Base-by-base conservation (phyloP, 2,888 invertebrate genomes). In the Chesias legatella region DNA sequence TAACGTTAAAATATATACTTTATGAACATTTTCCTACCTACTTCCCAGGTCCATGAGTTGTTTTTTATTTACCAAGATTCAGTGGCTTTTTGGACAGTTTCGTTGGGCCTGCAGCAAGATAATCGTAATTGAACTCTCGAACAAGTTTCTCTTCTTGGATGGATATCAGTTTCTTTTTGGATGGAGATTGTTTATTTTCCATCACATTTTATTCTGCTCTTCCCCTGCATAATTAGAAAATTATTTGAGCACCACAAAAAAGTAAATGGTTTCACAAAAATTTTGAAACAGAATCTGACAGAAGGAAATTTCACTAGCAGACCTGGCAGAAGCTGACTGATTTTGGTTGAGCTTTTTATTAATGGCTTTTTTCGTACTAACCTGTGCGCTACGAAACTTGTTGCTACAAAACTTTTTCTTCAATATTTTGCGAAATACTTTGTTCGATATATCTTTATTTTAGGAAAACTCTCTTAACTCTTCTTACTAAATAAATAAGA, bases 131-230 rank as follows among this genome's bases (percentile, higher is more conserved):
- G 49, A 76, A 62, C 67, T 79, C 64, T 45, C 76, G 70, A 56
- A 75, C 66, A 33, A 78, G 61, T 60, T 80, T 83, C 59, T 83
- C 81, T 63, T 83, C 78, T 58, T 75, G 69, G 65, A 73, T 78
- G 67, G 75, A 70, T 65, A 75, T 61, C 63, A 76, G 67, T 61
- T 79, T 79, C 58, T 76, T 81, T 63, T 79, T 78, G 47, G 79
- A 81, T 73, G 77, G 73, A 65, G 64, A 62, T 67, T 76, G 71
- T 68, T 82, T 84, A 84, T 77, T 77, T 83, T 85, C 86, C 86
- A 88, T 88, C 71, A 85, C 86, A 84, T 81, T 73, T 76, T 78
- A 79, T 73, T 82, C 73, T 80, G 60, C 67, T 80, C 69, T 68
- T 79, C 52, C 71, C 72, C 61, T 76, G 74, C 82, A 86, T 84